A percentile compares a stretch with the other conserved stretches of the same genome.
These are phyloP conservation scores for Oreochromis spilurus DNA, from an alignment of 2,113 vertebrate species.

Conservation along the genomic window DNA sequence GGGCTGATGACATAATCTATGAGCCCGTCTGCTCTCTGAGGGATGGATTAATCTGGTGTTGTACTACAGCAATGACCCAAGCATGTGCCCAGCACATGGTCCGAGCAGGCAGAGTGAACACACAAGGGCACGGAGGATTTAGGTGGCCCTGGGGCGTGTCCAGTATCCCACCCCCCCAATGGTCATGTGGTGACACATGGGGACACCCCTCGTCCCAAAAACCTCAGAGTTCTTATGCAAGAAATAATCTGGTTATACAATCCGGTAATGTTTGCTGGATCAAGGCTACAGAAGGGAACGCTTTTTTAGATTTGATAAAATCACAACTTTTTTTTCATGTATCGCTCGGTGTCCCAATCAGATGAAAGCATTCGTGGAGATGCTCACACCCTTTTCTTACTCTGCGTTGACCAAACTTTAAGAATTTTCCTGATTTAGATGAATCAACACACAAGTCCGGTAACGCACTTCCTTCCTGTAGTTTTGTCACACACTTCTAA, in stretches of 20 bases:
- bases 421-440: neutral
- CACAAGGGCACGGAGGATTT: neutral
- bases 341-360: neutral
- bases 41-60: conserved; percentile 41
- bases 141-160: neutral
- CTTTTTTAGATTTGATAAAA: neutral
- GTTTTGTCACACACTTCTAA: neutral
- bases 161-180: neutral
- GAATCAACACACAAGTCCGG: neutral
- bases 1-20: conserved; percentile 53
- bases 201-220: neutral
- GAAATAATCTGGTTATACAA: conserved; percentile 54
- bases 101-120: neutral
- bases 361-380: neutral
- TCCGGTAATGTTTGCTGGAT: neutral
- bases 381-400: neutral
- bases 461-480: neutral
- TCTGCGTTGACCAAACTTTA: neutral
- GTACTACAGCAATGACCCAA: conserved; percentile 13
- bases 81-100: conserved; percentile 27
- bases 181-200: neutral
- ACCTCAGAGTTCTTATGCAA: conserved; percentile 51
- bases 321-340: neutral
- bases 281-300: neutral
- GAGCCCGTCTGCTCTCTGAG: conserved; percentile 9